phyloP scores from a whole-genome alignment of 2,113 vertebrate species.

The Mirounga angustirostris region DNA sequence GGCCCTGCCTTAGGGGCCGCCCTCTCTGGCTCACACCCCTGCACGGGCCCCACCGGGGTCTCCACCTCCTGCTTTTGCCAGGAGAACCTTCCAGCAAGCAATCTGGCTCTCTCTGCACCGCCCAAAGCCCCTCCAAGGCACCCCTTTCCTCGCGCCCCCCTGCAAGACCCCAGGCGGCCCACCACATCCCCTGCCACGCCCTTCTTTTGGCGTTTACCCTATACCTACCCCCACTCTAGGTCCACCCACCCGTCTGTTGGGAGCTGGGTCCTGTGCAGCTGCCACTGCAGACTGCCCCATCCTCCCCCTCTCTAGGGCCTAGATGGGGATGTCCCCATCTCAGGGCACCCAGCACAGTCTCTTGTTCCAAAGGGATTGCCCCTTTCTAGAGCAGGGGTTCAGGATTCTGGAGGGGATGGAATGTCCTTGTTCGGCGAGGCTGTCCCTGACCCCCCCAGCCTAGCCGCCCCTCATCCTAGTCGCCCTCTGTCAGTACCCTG shows the following conservation, averaged over 20 bases:
- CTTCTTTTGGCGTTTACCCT: neutral
- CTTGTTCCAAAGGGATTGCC: neutral
- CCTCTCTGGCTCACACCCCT: neutral
- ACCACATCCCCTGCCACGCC: accelerated
- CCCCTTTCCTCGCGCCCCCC: neutral
- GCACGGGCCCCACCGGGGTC: neutral
- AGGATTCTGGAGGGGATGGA: neutral
- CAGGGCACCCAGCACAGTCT: too few species aligned
- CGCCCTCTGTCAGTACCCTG: accelerated
- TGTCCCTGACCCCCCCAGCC: neutral
- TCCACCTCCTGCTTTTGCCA: neutral
- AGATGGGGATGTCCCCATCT: neutral
- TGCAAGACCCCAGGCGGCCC: neutral
- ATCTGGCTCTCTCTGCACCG: neutral
- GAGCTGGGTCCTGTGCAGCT: neutral
- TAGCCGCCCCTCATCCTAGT: accelerated
- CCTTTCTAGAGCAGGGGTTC: neutral
- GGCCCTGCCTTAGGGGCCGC: neutral
- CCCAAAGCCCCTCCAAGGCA: too few species aligned
- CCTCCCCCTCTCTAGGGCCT: too few species aligned
- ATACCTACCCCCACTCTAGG: accelerated
- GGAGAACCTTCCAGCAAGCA: neutral
- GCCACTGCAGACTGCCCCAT: neutral
- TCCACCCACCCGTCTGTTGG: neutral
- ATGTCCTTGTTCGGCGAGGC: neutral